A percentile compares a stretch with the other conserved stretches of the same genome.
phyloP scores from a whole-genome alignment of 2,113 vertebrate species.

The Monopterus albus region DNA sequence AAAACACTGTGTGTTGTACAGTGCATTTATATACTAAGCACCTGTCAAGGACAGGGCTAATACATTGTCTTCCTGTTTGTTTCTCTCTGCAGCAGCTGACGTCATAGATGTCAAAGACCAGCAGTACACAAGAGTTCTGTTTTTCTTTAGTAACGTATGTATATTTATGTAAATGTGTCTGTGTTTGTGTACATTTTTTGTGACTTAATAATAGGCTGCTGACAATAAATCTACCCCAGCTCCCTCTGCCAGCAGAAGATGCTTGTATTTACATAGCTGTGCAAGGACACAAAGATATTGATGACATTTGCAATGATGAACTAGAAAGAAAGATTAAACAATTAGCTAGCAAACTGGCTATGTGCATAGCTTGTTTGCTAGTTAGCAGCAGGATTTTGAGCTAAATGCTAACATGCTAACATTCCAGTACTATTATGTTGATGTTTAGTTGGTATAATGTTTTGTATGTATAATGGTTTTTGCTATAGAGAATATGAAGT shows the following conservation, averaged over 20 bases:
- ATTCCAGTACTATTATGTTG: no score
- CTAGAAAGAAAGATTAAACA: constrained; percentile 14
- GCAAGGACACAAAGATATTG: constrained; percentile 7
- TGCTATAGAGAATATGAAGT: no score
- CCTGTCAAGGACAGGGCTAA: constrained; percentile 48
- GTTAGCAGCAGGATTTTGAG: no score
- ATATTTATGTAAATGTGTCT: background rate
- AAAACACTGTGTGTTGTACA: constrained; percentile 1
- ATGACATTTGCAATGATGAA: background rate
- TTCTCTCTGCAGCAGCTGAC: constrained; percentile 25
- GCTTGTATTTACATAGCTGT: constrained; percentile 26
- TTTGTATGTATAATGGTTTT: no score
- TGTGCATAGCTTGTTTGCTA: no score
- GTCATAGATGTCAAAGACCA: constrained; percentile 38
- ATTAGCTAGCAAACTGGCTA: no score
- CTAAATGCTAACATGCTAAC: no score
- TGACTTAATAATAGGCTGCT: constrained; percentile 55
- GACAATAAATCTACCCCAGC: constrained; percentile 54
- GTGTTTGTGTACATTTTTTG: background rate
- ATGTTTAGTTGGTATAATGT: no score
- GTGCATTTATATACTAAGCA: constrained; percentile 39
- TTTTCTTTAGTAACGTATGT: constrained; percentile 41
- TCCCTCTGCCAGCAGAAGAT: constrained; percentile 35
- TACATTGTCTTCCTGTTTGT: constrained; percentile 29
- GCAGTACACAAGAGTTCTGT: constrained; percentile 29